Conservation (phyloP, 2,113 vertebrate species). For the Eurypyga helias region DNA sequence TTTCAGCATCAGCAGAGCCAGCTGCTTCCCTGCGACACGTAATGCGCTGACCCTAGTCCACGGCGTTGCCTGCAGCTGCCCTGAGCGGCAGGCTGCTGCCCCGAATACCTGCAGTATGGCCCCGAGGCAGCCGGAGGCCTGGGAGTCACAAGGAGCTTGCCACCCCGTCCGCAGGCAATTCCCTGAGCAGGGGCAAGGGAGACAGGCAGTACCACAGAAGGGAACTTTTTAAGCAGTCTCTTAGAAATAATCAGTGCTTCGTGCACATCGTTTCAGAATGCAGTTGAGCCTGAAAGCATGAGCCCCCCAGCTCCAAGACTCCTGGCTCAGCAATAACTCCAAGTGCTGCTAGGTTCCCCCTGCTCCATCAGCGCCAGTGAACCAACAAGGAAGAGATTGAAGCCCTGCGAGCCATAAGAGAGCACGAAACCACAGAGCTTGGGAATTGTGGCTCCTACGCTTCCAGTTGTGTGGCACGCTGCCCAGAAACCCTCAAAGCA, state of each 20-base stretch:
- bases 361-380: background rate
- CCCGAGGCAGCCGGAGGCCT: background rate
- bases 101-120: background rate
- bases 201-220: background rate
- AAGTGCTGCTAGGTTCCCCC: background rate
- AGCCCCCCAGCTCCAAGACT: background rate
- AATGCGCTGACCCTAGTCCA: background rate
- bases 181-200: background rate
- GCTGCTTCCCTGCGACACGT: rapidly evolving
- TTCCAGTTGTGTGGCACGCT: background rate
- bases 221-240: background rate
- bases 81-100: background rate
- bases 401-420: background rate
- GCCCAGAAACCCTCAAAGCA: conserved; percentile 12
- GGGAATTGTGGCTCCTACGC: background rate
- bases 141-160: background rate
- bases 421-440: background rate
- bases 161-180: background rate
- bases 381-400: background rate
- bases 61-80: background rate
- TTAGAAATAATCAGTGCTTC: background rate
- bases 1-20: background rate
- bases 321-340: background rate
- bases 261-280: background rate
- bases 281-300: background rate